Conservation (phyloP, 2,797 vertebrate species). For the Gallinago nigripennis region DNA sequence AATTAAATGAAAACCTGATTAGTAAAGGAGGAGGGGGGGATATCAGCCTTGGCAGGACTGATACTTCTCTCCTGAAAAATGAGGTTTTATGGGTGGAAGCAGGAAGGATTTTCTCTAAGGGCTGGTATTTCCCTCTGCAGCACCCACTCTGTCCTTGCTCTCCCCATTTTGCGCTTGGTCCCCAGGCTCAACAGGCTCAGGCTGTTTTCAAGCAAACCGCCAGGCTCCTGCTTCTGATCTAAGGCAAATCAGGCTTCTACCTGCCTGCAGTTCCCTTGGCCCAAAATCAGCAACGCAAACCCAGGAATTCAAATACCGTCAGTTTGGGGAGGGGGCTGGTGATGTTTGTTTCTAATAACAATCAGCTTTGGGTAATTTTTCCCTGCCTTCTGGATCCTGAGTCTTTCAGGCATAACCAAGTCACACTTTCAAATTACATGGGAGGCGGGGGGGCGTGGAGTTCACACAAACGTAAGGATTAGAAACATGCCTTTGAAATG, state of each 20-base stretch:
- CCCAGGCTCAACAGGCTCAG: background rate
- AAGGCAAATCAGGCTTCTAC: background rate
- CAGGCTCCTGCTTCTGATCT: background rate
- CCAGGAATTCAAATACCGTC: constrained; percentile 12
- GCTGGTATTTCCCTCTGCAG: background rate
- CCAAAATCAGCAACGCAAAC: constrained; percentile 11
- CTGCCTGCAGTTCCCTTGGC: background rate
- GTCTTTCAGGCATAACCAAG: constrained; percentile 6
- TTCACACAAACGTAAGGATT: background rate
- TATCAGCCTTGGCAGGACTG: background rate
- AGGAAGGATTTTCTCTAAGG: background rate
- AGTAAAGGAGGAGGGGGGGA: background rate
- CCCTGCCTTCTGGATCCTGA: background rate
- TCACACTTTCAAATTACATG: background rate
- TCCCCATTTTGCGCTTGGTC: background rate
- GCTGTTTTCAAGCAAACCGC: background rate
- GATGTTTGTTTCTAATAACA: constrained; percentile 2
- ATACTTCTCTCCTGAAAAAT: background rate
- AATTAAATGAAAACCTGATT: constrained; percentile 9
- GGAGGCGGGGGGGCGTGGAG: background rate
- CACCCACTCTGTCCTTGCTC: background rate
- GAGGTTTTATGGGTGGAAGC: background rate
- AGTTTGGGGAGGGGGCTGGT: background rate
- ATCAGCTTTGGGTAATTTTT: background rate
- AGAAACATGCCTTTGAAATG: background rate